Conservation (phyloP, 2,113 vertebrate genomes). For the Anhinga anhinga region DNA sequence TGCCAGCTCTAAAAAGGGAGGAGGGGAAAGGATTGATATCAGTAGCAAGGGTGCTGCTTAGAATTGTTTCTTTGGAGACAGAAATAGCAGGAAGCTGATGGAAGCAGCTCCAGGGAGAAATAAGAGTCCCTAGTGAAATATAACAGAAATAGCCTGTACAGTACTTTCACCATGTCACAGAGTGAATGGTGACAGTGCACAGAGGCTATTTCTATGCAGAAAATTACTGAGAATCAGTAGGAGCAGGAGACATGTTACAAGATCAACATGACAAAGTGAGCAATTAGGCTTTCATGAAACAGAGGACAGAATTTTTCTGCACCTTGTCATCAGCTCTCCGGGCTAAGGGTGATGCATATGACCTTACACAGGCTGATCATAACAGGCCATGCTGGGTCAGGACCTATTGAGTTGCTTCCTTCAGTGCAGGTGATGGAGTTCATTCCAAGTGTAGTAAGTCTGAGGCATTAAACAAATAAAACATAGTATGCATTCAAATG, state of each 20-base stretch:
- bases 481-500: conserved; percentile 11
- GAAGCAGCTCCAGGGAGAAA: neutral
- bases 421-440: conserved; percentile 33
- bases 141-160: neutral
- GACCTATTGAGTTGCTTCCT: conserved; percentile 18
- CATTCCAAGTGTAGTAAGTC: conserved; percentile 43
- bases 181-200: conserved; percentile 5
- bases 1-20: neutral
- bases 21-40: neutral
- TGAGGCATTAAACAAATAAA: conserved; percentile 45
- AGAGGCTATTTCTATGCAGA: neutral
- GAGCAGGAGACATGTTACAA: neutral
- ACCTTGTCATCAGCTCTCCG: neutral
- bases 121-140: neutral
- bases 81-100: neutral
- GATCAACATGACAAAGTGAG: conserved; percentile 31
- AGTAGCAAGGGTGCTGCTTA: neutral
- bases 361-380: neutral
- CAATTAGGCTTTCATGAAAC: conserved; percentile 17
- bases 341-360: neutral
- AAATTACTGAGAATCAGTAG: neutral
- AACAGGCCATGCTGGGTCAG: neutral
- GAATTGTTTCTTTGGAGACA: neutral
- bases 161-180: neutral
- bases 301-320: neutral